Evolutionary conservation across 92 coral and sea anemone species (phyloP), one percentile per base, ranked within the genome.

Genomic region (Blastomussa wellsi): DNA sequence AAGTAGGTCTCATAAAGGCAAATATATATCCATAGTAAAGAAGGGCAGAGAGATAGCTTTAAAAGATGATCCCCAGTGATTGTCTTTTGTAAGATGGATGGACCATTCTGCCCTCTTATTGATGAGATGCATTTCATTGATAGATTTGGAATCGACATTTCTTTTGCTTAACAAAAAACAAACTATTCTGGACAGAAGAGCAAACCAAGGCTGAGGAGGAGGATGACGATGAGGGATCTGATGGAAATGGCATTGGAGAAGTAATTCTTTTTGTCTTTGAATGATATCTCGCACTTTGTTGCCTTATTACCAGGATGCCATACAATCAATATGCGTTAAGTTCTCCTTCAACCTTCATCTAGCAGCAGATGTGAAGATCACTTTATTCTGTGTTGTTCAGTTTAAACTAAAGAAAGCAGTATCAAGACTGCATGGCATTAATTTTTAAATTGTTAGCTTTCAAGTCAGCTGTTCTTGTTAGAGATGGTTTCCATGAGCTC

Each of bases 61-160:
- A 70, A 70, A 70, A 37, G 13, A 70, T n/a, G n/a, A n/a, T n/a
- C 37, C 35, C 14, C 35, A 29, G 70, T 26, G 9, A 26, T 1
- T 35, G n/a, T n/a, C 42, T 12, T 33, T 69, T 69, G 47, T 17
- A 36, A 9, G 24, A 13, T 70, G 22, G 14, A 70, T 70, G 75
- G 1, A 70, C 20, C 4, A 31, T 20, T 13, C 17, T 32, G 65
- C 51, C 12, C 68, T 48, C 11, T 51, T 11, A 62, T 33, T 72
- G 28, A 31, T 38, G 35, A 32, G 15, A 66, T 36, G 29, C 69
- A 26, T 72, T 67, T 72, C 77, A 70, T 22, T 65, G n/a, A 57
- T 74, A 96, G 98, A 91, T 90, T 75, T 96, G 98, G 98, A 95
- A 96, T 75, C 91, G 91, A 17, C 98, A 96, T 86, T 96, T 96